Evolutionary conservation across 2,113 vertebrate species (phyloP).

Genomic region (Pomatorhinus ruficollis): DNA sequence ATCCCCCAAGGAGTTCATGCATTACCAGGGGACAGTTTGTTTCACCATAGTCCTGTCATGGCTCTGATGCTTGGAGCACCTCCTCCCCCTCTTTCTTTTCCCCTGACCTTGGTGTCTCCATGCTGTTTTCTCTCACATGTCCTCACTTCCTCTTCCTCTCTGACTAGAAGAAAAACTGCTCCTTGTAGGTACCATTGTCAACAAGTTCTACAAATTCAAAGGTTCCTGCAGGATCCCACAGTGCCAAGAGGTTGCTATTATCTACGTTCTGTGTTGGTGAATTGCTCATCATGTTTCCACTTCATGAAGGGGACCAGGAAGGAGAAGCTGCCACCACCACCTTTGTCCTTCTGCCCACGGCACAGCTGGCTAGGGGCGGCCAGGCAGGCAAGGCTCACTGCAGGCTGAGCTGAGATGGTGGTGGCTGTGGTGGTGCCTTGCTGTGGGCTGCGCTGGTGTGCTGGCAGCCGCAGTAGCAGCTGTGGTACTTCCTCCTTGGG

Average conservation of each 20-base stretch:
- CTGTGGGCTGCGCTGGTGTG: neutral
- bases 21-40: too few relatives aligned
- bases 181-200: neutral
- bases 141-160: neutral
- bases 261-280: neutral
- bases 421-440: fast-evolving
- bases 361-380: fast-evolving
- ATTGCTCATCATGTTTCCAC: neutral
- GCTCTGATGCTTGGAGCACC: neutral
- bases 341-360: too few relatives aligned
- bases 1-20: neutral
- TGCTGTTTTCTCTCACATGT: neutral
- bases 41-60: neutral
- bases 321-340: too few relatives aligned
- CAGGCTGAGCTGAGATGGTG: neutral
- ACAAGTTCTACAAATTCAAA: neutral
- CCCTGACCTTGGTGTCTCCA: neutral
- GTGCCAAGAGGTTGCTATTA: neutral
- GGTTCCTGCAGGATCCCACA: neutral
- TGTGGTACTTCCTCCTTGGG: too few relatives aligned
- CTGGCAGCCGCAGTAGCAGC: fast-evolving
- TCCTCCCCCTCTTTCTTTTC: neutral
- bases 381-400: neutral
- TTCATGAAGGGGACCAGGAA: neutral
- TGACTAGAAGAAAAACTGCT: neutral